These are phyloP conservation scores for Myocastor coypus DNA, from an alignment of 2,113 vertebrate species.

Conservation along the genomic window DNA sequence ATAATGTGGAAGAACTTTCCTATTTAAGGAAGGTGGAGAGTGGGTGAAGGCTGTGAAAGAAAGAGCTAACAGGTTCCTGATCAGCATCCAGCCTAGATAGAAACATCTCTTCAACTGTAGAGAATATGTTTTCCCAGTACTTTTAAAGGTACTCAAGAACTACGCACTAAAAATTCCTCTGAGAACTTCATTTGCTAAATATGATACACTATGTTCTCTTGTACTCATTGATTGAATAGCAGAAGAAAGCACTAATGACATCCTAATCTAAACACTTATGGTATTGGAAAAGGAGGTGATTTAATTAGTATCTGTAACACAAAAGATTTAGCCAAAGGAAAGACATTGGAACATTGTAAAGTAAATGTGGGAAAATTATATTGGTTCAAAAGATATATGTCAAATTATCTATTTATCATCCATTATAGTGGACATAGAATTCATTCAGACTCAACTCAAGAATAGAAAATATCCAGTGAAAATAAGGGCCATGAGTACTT, in stretches of 20 bases:
- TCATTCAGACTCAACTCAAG: neutral
- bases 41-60: conserved; percentile 49
- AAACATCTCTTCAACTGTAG: conserved; percentile 79
- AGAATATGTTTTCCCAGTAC: conserved; percentile 67
- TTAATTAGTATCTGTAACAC: conserved; percentile 48
- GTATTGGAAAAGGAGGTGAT: conserved; percentile 50
- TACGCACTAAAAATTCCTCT: conserved; percentile 70
- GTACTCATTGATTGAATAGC: conserved; percentile 60
- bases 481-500: neutral
- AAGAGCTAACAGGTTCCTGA: conserved; percentile 68
- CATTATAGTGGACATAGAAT: neutral
- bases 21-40: conserved; percentile 27
- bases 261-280: conserved; percentile 27
- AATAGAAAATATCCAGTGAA: conserved; percentile 30
- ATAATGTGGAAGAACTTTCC: conserved; percentile 75
- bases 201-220: conserved; percentile 55
- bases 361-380: neutral
- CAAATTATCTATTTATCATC: neutral
- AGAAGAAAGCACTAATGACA: conserved; percentile 54
- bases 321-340: conserved; percentile 45
- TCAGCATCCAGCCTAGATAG: conserved; percentile 61
- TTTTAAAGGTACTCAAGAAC: conserved; percentile 72
- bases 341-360: conserved; percentile 40
- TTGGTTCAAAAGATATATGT: conserved; percentile 29
- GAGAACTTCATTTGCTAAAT: conserved; percentile 68